phyloP scores from a whole-genome alignment of 2,113 vertebrate genomes.

The Aepyceros melampus region DNA sequence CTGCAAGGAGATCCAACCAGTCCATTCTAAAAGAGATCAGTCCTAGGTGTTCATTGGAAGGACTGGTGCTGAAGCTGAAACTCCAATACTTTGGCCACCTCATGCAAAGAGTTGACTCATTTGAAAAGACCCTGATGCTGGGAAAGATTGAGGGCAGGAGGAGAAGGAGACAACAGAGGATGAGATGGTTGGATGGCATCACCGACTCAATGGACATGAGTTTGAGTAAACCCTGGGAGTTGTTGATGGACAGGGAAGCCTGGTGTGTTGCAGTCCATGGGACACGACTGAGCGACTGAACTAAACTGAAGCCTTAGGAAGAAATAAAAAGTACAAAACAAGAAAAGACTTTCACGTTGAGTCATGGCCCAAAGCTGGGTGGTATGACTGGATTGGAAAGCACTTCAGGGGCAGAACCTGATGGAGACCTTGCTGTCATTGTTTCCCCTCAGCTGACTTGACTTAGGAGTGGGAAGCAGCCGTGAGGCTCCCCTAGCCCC shows the following conservation, averaged over 20 bases:
- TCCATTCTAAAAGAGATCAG: background rate
- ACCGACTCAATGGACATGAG: background rate
- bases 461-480: no score
- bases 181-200: background rate
- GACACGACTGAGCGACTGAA: background rate
- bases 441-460: background rate
- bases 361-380: background rate
- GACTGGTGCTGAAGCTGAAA: background rate
- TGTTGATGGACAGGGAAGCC: background rate
- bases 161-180: background rate
- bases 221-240: background rate
- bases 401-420: background rate
- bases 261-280: background rate
- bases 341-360: background rate
- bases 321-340: background rate
- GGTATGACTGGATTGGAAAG: background rate
- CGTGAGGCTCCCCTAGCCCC: rapidly evolving
- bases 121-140: background rate
- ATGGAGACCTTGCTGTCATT: background rate
- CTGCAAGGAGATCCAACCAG: background rate
- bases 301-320: background rate
- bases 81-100: background rate
- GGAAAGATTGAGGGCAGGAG: background rate
- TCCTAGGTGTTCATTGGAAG: background rate
- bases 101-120: background rate